Base-by-base conservation (phyloP, 2,888 invertebrate genomes). In the Agrypnus murinus region DNA sequence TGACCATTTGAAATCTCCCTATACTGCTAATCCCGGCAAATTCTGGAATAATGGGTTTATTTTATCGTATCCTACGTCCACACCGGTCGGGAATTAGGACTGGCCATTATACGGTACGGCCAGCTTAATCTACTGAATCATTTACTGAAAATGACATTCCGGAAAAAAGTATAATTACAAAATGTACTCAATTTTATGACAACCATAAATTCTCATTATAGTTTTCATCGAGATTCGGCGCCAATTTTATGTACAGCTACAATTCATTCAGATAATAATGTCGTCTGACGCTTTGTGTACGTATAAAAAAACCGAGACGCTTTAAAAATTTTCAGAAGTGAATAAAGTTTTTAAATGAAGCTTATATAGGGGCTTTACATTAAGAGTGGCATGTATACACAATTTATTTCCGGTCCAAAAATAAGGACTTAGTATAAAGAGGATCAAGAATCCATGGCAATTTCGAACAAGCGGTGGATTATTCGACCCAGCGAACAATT, bases 31-130 rank as follows among this genome's bases (percentile, higher is more conserved):
- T 81, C 80, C 81, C 71, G 77, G 77, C 79, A 81, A 81, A 81
- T 79, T 81, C 81, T 79, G 78, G 80, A 78, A 81, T 81, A 82
- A 82, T 81, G 81, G 79, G 80, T 80, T 79, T 79, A 82, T 82
- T 81, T 77, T 77, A 77, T 79, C 78, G 75, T 72, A 73, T 77
- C 76, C 78, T 77, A 79, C 76, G 77, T 74, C 75, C 72, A 75
- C 74, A 72, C 75, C 75, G 78, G 74, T 73, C 46, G 69, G 73
- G 77, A 79, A 80, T 80, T 79, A 77, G 77, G 76, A 68, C 71
- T 63, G 74, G 77, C 78, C 77, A 77, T 79, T 78, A 80, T 80
- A 77, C 78, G 71, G 72, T 65, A 73, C 69, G 74, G 72, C 74
- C 72, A 74, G 80, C 78, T 77, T 76, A 77, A 79, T 79, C 75